A percentile compares a stretch with the other conserved stretches of the same genome.
phyloP scores from a whole-genome alignment of 2,797 vertebrate species.

The Eospalax fontanierii region DNA sequence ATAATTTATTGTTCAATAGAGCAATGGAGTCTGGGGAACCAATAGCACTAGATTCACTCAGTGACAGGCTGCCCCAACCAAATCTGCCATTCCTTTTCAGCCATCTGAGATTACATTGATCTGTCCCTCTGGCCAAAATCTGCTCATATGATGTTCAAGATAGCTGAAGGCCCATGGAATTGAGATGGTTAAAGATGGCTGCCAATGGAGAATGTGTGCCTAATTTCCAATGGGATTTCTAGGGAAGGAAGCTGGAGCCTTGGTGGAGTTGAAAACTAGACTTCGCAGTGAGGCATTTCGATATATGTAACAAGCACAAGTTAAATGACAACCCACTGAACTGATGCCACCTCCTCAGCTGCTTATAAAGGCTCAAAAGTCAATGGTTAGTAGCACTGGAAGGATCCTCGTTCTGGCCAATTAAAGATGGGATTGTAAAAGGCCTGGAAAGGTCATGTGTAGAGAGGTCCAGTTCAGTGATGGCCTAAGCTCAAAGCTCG shows the following conservation, averaged over 20 bases:
- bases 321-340: conserved; percentile 74
- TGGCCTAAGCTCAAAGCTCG: conserved; percentile 66
- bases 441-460: conserved; percentile 67
- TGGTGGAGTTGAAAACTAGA: conserved; percentile 44
- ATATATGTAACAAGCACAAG: conserved; percentile 20
- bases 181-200: neutral
- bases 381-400: conserved; percentile 70
- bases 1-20: conserved; percentile 63
- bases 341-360: conserved; percentile 57
- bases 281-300: conserved; percentile 52
- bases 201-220: neutral
- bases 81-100: conserved; percentile 64
- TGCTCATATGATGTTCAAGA: conserved; percentile 42
- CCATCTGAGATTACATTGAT: conserved; percentile 51
- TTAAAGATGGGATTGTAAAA: conserved; percentile 77
- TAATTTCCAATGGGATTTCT: neutral
- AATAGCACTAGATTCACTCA: conserved; percentile 51
- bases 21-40: conserved; percentile 39
- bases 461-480: conserved; percentile 64
- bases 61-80: conserved; percentile 40
- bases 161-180: neutral
- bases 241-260: conserved; percentile 31
- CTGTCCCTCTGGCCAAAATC: neutral
- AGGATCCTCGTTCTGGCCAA: conserved; percentile 60
- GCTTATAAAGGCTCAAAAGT: conserved; percentile 68